Evolutionary conservation across 2,113 vertebrate genomes (phyloP).

Genomic region (Columba livia): DNA sequence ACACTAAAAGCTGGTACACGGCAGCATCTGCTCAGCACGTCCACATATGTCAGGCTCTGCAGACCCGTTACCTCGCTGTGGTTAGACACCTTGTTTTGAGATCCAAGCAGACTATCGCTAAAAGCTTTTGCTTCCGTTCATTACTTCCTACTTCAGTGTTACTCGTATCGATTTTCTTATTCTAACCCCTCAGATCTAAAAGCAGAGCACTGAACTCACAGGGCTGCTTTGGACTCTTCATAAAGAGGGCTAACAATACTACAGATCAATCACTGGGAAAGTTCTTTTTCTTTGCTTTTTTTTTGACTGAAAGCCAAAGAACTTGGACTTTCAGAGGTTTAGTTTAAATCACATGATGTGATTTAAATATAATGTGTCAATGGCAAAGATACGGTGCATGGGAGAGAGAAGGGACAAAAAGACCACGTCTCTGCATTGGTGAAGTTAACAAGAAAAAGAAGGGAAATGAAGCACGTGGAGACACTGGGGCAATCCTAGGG

Average conservation of each 20-base stretch:
- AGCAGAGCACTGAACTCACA: slow-evolving; percentile 29
- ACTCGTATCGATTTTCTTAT: slow-evolving; percentile 66
- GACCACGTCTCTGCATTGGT: background rate
- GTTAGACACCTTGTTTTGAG: slow-evolving; percentile 59
- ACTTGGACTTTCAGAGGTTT: background rate
- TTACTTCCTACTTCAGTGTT: slow-evolving; percentile 58
- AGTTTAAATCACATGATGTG: background rate
- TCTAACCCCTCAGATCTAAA: slow-evolving; percentile 33
- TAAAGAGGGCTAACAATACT: background rate
- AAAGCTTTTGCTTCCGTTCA: slow-evolving; percentile 68
- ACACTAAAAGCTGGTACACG: background rate
- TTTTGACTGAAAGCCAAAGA: background rate
- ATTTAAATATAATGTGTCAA: background rate
- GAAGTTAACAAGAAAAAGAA: background rate
- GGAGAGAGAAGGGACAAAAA: background rate
- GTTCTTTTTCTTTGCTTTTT: background rate
- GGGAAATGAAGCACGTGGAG: background rate
- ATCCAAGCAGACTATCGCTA: background rate
- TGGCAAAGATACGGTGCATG: background rate
- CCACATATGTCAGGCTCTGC: background rate
- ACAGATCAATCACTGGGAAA: background rate
- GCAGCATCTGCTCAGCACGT: background rate
- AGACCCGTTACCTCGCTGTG: background rate
- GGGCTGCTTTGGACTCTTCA: background rate
- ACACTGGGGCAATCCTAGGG: background rate